Percentiles rank a stretch among this genome's conserved stretches.
These are phyloP conservation scores for Vannuccia rotundouncinata DNA, from an alignment of 2,888 invertebrate species.

Conservation along the genomic window DNA sequence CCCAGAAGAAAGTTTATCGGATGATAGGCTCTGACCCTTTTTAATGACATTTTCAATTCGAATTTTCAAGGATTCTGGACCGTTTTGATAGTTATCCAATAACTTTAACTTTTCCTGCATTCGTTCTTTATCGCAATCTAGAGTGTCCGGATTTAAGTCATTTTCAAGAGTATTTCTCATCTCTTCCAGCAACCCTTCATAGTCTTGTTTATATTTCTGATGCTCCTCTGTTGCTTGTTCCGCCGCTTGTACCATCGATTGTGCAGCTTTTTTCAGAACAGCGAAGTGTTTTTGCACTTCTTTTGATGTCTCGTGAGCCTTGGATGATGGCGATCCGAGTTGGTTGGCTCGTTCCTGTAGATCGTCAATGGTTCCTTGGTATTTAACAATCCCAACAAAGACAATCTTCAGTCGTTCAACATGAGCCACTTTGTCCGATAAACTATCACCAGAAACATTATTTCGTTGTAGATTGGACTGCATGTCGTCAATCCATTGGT, in stretches of 20 bases:
- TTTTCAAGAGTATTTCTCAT: background rate
- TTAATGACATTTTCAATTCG: background rate
- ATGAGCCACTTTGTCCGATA: background rate
- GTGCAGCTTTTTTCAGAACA: background rate
- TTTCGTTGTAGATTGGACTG: background rate
- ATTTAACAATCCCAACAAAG: background rate
- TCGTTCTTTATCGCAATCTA: background rate
- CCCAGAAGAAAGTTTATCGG: background rate
- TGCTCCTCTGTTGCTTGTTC: background rate
- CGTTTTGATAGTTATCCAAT: background rate
- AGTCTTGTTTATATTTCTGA: background rate
- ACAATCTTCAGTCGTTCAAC: background rate
- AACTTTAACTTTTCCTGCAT: background rate
- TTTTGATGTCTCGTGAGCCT: background rate
- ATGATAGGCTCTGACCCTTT: background rate
- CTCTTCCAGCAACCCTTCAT: background rate
- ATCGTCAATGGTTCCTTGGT: background rate
- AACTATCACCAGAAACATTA: background rate
- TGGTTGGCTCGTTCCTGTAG: background rate
- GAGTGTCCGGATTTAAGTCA: background rate
- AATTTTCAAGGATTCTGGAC: background rate
- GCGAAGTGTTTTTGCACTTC: background rate
- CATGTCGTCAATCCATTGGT: background rate
- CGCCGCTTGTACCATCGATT: background rate
- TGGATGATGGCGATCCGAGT: background rate